Percentiles rank a stretch among this genome's conserved stretches.
Evolutionary conservation across 2,888 invertebrate species (phyloP).

Genomic region (Acanthopleura granulata): DNA sequence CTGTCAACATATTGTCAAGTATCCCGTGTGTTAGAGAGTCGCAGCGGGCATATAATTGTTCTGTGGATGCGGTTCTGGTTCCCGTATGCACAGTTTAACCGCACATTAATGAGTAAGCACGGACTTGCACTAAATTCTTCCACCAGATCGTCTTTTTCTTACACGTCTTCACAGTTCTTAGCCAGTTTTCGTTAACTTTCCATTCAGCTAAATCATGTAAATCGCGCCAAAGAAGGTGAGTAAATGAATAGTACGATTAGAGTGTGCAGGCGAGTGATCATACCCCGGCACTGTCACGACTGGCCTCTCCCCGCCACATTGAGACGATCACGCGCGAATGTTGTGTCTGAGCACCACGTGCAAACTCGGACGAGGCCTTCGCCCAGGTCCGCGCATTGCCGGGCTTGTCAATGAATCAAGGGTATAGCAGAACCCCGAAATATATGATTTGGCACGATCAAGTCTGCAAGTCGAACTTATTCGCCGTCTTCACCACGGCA

Average conservation of each 20-base stretch:
- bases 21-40: too few relatives aligned
- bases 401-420: conserved; percentile 12
- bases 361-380: conserved; percentile 1
- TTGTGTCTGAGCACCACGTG: conserved; percentile 10
- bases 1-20: too few relatives aligned
- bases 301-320: neutral
- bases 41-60: too few relatives aligned
- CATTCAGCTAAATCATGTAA: conserved; percentile 13
- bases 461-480: conserved; percentile 7
- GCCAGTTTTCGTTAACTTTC: conserved; percentile 2
- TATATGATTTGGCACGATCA: conserved; percentile 16
- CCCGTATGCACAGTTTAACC: neutral
- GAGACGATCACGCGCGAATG: conserved; percentile 16
- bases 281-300: neutral
- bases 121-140: neutral
- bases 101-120: neutral
- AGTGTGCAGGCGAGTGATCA: neutral
- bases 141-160: neutral
- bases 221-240: neutral
- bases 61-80: too few relatives aligned
- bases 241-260: conserved; percentile 2
- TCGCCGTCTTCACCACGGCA: too few relatives aligned
- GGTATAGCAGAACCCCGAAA: conserved; percentile 9
- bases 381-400: neutral
- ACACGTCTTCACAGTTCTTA: neutral